Conservation (phyloP, 2,888 invertebrate species). For the Unio pictorum region DNA sequence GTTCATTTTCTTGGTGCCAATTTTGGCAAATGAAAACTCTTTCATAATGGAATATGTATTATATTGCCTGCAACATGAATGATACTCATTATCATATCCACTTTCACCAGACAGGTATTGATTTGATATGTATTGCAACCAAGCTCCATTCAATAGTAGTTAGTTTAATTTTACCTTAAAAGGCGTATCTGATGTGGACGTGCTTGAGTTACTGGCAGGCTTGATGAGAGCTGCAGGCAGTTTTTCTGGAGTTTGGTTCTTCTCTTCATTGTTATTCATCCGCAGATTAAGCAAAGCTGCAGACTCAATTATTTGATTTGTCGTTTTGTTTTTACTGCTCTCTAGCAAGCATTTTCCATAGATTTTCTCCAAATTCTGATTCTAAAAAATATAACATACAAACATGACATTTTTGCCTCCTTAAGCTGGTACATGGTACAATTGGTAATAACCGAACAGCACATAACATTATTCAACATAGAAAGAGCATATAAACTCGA, state of each 20-base stretch:
- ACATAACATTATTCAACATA: not conserved
- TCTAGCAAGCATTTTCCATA: constrained; percentile 84
- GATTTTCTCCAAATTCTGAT: constrained; percentile 85
- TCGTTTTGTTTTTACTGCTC: constrained; percentile 38
- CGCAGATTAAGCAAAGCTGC: constrained; percentile 76
- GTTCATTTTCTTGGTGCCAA: too few species aligned
- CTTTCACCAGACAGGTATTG: too few species aligned
- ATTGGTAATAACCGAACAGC: not conserved
- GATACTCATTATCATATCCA: too few species aligned
- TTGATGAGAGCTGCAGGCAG: constrained; percentile 13
- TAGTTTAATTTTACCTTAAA: constrained; percentile 48
- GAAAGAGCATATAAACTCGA: too few species aligned
- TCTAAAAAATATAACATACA: constrained; percentile 74
- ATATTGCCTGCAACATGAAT: too few species aligned
- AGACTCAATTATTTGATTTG: constrained; percentile 78
- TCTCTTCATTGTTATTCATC: constrained; percentile 74
- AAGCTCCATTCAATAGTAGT: not conserved
- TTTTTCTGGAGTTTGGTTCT: constrained; percentile 70
- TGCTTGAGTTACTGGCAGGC: constrained; percentile 19
- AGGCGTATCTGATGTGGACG: constrained; percentile 43
- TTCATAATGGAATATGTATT: too few species aligned
- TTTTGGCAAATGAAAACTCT: too few species aligned
- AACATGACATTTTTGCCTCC: not conserved
- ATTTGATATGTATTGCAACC: too few species aligned
- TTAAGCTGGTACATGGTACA: not conserved